A percentile compares a stretch with the other conserved stretches of the same genome.
Evolutionary conservation across 2,797 vertebrate genomes (phyloP).

Genomic region (Tinamus major): DNA sequence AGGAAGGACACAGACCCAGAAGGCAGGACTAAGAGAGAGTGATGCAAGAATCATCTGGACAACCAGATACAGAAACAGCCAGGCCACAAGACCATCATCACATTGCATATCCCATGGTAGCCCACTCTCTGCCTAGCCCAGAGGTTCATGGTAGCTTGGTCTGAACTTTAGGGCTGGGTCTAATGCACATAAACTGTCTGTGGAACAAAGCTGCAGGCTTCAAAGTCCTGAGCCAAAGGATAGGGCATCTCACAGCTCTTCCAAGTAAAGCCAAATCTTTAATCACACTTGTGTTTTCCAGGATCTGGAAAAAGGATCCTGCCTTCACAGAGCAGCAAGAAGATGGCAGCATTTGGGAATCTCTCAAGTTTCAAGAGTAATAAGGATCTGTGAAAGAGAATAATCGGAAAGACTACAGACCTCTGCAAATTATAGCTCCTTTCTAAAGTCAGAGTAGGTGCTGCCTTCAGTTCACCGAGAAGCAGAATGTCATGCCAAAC

Average conservation of each 20-base stretch:
- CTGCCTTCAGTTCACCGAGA: background rate
- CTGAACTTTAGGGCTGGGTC: background rate
- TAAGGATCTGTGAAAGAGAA: background rate
- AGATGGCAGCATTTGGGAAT: background rate
- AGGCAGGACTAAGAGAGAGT: constrained; percentile 49
- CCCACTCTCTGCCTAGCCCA: constrained; percentile 70
- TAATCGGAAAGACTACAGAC: background rate
- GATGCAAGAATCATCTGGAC: constrained; percentile 59
- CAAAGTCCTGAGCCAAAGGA: background rate
- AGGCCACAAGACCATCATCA: constrained; percentile 64
- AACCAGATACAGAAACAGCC: constrained; percentile 61
- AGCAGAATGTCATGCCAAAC: background rate
- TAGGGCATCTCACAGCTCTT: background rate
- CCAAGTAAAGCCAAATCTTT: background rate
- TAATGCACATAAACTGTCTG: background rate
- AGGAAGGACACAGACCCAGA: constrained; percentile 14
- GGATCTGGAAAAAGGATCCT: background rate
- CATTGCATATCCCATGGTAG: constrained; percentile 56
- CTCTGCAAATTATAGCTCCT: background rate
- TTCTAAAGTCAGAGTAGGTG: background rate
- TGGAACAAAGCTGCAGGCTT: background rate
- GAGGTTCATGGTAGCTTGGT: constrained; percentile 20
- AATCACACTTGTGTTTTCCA: background rate
- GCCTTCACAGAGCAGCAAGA: background rate
- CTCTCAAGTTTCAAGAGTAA: background rate